Conservation (phyloP, 2,113 vertebrate species). For the Tragelaphus imberbis region DNA sequence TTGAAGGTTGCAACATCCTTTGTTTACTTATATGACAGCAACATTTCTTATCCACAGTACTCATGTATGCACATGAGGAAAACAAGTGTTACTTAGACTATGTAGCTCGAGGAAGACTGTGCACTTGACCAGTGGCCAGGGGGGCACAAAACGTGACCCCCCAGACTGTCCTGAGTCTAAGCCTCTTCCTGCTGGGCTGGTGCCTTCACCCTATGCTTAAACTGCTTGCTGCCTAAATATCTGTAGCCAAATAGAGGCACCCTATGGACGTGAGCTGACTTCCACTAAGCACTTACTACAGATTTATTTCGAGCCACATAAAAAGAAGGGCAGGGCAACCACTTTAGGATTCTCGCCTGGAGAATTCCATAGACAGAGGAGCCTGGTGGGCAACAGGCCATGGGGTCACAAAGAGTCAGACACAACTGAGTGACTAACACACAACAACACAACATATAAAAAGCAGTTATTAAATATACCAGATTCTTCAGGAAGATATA, state of each 20-base stretch:
- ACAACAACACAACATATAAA: no score
- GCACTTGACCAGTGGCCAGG: not conserved
- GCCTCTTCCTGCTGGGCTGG: no score
- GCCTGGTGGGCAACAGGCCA: not conserved
- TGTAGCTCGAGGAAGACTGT: not conserved
- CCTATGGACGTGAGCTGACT: not conserved
- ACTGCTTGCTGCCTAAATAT: no score
- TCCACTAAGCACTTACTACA: not conserved
- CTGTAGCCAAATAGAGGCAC: accelerated
- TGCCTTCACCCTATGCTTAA: not conserved
- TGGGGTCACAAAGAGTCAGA: not conserved
- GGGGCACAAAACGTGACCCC: no score
- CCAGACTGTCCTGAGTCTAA: not conserved
- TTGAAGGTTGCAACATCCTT: not conserved
- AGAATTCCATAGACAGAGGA: not conserved
- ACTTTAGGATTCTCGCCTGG: not conserved
- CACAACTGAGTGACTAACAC: not conserved
- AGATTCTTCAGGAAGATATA: no score
- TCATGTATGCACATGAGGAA: not conserved
- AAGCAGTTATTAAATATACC: no score
- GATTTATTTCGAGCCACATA: not conserved
- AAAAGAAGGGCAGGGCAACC: not conserved
- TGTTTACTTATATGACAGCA: not conserved
- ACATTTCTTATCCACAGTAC: not conserved
- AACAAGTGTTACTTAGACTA: not conserved